A percentile compares a stretch with the other conserved stretches of the same genome.
Conservation (phyloP, 1,140 invertebrate species). For the Rhopalosiphum maidis region DNA sequence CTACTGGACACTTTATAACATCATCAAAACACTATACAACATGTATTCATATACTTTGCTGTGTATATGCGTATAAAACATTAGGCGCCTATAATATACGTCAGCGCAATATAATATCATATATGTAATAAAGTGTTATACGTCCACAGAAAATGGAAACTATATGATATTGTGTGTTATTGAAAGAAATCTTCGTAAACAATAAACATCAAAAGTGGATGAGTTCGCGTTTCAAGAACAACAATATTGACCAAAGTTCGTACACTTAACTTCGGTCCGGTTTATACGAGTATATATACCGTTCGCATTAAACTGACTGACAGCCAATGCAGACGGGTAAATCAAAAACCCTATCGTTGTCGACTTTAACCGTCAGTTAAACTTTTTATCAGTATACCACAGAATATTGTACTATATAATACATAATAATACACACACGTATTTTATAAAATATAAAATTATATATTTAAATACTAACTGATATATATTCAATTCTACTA, state of each 20-base stretch:
- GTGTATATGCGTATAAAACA: not conserved
- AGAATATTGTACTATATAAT: not conserved
- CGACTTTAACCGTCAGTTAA: not conserved
- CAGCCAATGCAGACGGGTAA: not conserved
- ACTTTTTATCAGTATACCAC: not conserved
- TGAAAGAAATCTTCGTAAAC: conserved; percentile 7
- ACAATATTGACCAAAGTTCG: not conserved
- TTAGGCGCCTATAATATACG: not conserved
- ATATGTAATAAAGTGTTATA: not conserved
- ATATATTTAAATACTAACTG: not conserved
- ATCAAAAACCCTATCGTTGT: not conserved
- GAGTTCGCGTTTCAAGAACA: not conserved
- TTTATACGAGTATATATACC: not conserved
- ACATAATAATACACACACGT: not conserved
- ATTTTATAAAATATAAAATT: no score
- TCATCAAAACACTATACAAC: not conserved
- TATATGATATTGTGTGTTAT: not conserved
- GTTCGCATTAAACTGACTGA: conserved; percentile 7
- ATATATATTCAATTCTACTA: not conserved
- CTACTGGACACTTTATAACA: not conserved
- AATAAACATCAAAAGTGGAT: conserved; percentile 7
- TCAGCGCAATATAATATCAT: not conserved
- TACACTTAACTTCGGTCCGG: not conserved
- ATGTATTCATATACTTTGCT: not conserved
- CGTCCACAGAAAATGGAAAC: not conserved